Conservation (phyloP, 2,888 invertebrate genomes). For the Biston stratarius region DNA sequence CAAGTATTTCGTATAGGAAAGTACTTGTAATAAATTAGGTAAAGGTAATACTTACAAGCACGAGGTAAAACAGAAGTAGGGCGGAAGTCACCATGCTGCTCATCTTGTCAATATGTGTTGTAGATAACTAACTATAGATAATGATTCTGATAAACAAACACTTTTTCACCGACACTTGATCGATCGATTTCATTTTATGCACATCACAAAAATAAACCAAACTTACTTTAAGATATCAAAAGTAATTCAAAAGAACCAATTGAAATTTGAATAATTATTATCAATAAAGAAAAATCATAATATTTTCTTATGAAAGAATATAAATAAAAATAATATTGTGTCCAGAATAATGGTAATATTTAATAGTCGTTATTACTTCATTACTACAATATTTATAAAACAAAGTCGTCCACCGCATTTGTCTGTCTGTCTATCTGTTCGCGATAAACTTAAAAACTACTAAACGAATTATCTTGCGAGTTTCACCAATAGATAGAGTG, state of each 20-base stretch:
- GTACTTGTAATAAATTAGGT: slow-evolving; percentile 40
- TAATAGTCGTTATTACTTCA: too few species aligned
- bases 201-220: slow-evolving; percentile 12
- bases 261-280: too few species aligned
- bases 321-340: too few species aligned
- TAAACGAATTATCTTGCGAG: too few species aligned
- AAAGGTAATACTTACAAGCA: slow-evolving; percentile 67
- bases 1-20: background rate
- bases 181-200: slow-evolving; percentile 40
- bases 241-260: background rate
- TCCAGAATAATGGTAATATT: too few species aligned
- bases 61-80: slow-evolving; percentile 60
- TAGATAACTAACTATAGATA: slow-evolving; percentile 57
- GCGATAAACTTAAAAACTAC: too few species aligned
- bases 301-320: too few species aligned
- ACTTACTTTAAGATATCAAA: background rate
- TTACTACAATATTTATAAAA: too few species aligned
- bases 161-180: slow-evolving; percentile 53
- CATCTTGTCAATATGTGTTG: slow-evolving; percentile 50
- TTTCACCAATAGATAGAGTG: too few species aligned
- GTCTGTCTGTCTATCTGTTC: too few species aligned
- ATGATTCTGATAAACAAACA: slow-evolving; percentile 53
- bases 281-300: too few species aligned
- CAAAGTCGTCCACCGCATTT: too few species aligned
- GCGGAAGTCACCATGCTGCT: slow-evolving; percentile 66